These are phyloP conservation scores for Diglossa brunneiventris DNA, from an alignment of 2,113 vertebrate genomes.

Conservation along the genomic window DNA sequence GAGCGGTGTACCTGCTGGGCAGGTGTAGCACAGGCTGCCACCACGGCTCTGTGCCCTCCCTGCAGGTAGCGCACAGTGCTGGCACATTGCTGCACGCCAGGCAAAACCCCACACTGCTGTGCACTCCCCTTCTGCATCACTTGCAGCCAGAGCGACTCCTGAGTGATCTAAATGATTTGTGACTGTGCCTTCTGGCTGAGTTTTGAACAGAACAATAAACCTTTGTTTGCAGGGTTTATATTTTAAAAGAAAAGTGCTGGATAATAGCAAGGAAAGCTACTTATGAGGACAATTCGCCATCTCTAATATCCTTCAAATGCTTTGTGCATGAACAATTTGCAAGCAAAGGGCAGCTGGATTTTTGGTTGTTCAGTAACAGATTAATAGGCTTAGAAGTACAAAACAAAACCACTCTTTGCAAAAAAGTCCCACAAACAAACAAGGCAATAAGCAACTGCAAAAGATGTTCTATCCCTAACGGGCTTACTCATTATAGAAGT, in stretches of 20 bases:
- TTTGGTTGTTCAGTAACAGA: not conserved
- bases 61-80: accelerated
- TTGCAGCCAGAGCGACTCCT: not conserved
- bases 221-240: not conserved
- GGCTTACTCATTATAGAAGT: not conserved
- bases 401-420: not conserved
- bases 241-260: not conserved
- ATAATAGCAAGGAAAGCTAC: constrained; percentile 13
- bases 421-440: not conserved
- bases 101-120: not conserved
- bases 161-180: constrained; percentile 11
- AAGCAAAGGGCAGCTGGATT: constrained; percentile 6
- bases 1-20: not conserved
- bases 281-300: not conserved
- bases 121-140: not conserved
- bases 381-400: not conserved
- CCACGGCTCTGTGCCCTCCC: not conserved
- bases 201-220: constrained; percentile 31
- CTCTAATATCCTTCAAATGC: constrained; percentile 14
- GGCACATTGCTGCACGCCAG: not conserved
- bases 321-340: not conserved
- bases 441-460: not conserved
- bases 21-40: not conserved
- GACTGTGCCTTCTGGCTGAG: constrained; percentile 21
- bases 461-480: not conserved